A percentile compares a stretch with the other conserved stretches of the same genome.
Conservation (phyloP, 2,113 vertebrate species). For the Nycticorax nycticorax region DNA sequence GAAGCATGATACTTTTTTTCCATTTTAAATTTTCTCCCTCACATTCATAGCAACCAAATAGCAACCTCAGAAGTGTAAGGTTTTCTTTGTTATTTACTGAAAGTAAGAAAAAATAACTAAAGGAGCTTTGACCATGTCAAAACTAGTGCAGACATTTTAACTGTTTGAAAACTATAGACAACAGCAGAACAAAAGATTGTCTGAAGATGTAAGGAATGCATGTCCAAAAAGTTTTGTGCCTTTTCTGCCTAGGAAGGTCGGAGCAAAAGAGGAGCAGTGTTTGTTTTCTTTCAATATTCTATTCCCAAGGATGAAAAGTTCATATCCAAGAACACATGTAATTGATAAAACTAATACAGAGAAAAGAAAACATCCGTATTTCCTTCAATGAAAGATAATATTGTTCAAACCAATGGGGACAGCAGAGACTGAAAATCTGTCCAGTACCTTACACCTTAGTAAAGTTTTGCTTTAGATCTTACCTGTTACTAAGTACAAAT, state of each 20-base stretch:
- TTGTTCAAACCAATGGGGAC: background rate
- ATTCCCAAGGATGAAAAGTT: conserved; percentile 57
- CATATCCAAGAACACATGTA: background rate
- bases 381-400: conserved; percentile 1
- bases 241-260: background rate
- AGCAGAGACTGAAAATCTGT: background rate
- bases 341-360: conserved; percentile 26
- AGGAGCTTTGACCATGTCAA: conserved; percentile 21
- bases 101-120: background rate
- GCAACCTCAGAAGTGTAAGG: background rate
- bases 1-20: background rate
- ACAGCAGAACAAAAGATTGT: conserved; percentile 62
- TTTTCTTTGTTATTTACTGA: background rate
- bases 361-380: conserved; percentile 5
- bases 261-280: background rate
- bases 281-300: conserved; percentile 47
- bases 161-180: conserved; percentile 59
- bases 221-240: conserved; percentile 43
- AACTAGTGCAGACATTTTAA: conserved; percentile 39
- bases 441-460: background rate
- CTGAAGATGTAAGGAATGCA: conserved; percentile 41
- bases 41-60: background rate
- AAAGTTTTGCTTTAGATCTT: background rate
- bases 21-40: background rate
- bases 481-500: background rate